These are phyloP conservation scores for Festucalex cinctus DNA, from an alignment of 2,113 vertebrate species.

Conservation along the genomic window DNA sequence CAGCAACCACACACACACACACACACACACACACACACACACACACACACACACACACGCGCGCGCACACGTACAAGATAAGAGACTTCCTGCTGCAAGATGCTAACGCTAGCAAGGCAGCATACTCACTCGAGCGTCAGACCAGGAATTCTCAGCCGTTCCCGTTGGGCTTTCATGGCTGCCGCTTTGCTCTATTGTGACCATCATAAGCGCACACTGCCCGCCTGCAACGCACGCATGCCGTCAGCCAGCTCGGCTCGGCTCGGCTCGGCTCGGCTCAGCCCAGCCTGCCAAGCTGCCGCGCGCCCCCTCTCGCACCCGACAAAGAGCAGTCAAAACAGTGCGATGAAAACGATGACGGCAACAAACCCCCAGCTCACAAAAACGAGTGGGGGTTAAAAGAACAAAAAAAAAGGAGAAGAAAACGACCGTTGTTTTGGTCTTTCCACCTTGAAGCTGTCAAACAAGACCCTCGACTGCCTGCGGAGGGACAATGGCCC, in stretches of 20 bases:
- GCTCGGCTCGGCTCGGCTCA: too few relatives aligned
- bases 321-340: constrained; percentile 36
- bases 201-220: constrained; percentile 84
- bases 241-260: constrained; percentile 70
- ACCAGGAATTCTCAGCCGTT: constrained; percentile 97
- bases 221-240: constrained; percentile 55
- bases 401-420: background rate
- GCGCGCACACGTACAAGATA: constrained; percentile 42
- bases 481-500: constrained; percentile 65
- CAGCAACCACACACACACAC: constrained; percentile 33
- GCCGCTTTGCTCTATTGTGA: constrained; percentile 87
- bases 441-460: constrained; percentile 83
- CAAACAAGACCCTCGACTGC: constrained; percentile 75
- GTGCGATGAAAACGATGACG: constrained; percentile 70
- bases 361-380: constrained; percentile 18
- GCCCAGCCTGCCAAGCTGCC: constrained; percentile 26
- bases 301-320: background rate
- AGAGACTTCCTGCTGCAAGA: constrained; percentile 75
- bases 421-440: constrained; percentile 69
- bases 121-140: constrained; percentile 99
- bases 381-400: constrained; percentile 18
- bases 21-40: constrained; percentile 23
- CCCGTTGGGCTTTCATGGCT: constrained; percentile 99
- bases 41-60: constrained; percentile 18
- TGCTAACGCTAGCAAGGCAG: constrained; percentile 58